phyloP scores from a whole-genome alignment of 2,113 vertebrate genomes.

The Alligator sinensis region DNA sequence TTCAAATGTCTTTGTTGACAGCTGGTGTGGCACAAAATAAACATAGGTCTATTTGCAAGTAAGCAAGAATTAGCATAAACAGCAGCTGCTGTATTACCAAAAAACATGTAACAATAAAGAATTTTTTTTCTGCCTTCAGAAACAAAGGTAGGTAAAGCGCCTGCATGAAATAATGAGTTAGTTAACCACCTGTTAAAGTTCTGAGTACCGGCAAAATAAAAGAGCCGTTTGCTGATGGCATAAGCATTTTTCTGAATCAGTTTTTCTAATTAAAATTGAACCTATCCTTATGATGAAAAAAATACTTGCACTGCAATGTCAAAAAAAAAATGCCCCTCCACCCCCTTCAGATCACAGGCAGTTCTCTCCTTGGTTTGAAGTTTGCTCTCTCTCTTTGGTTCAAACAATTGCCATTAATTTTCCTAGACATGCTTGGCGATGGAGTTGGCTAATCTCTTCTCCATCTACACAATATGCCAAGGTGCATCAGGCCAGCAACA shows the following conservation, averaged over 20 bases:
- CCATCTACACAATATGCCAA: neutral
- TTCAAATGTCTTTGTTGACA: constrained; percentile 79
- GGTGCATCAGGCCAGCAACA: neutral
- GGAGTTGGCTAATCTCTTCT: neutral
- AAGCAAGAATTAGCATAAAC: constrained; percentile 81
- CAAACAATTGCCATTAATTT: neutral
- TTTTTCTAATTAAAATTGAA: constrained; percentile 57
- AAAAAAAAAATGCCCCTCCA: neutral
- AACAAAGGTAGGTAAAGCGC: constrained; percentile 63
- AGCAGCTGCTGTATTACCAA: constrained; percentile 73
- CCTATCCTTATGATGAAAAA: neutral
- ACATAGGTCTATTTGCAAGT: constrained; percentile 79
- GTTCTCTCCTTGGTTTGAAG: neutral
- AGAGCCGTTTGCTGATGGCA: neutral
- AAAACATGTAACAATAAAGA: constrained; percentile 65
- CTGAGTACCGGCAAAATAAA: neutral
- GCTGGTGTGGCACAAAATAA: constrained; percentile 79
- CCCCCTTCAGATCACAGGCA: neutral
- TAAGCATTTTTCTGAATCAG: neutral
- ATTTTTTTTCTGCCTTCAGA: constrained; percentile 39
- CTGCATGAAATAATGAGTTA: constrained; percentile 50
- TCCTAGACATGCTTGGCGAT: neutral
- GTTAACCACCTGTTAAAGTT: constrained; percentile 70
- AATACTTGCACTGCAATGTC: neutral
- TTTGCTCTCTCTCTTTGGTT: neutral